Percentiles rank a stretch among this genome's conserved stretches.
These are phyloP conservation scores for Leptobrachium ailaonicum DNA, from an alignment of 2,113 vertebrate genomes.

Conservation along the genomic window DNA sequence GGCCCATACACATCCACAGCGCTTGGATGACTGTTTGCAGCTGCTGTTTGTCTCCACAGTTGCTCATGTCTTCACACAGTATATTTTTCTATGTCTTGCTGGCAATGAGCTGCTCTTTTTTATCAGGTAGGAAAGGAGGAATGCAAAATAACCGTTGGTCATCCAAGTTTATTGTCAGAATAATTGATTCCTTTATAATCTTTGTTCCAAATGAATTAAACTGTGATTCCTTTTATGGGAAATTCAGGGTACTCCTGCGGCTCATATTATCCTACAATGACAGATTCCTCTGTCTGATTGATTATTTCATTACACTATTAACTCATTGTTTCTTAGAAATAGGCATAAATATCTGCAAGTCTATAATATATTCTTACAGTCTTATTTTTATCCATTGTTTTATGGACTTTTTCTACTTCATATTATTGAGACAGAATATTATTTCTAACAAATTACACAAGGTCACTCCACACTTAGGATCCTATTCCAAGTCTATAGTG, in stretches of 20 bases:
- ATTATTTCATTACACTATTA: not conserved
- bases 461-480: no score
- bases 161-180: not conserved
- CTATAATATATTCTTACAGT: no score
- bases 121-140: constrained; percentile 4
- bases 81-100: constrained; percentile 1
- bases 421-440: no score
- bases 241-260: not conserved
- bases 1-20: not conserved
- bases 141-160: not conserved
- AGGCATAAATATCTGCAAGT: no score
- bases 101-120: constrained; percentile 1
- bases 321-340: not conserved
- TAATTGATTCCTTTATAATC: not conserved
- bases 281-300: not conserved
- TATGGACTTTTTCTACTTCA: no score
- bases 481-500: no score
- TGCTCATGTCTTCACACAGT: not conserved
- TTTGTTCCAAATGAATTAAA: not conserved
- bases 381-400: no score
- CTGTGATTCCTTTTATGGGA: not conserved
- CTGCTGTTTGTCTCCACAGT: not conserved
- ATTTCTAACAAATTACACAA: no score
- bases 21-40: not conserved
- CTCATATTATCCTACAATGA: not conserved